phyloP scores from a whole-genome alignment of 64 coral and sea anemone genomes.

The Montipora efflorescens region DNA sequence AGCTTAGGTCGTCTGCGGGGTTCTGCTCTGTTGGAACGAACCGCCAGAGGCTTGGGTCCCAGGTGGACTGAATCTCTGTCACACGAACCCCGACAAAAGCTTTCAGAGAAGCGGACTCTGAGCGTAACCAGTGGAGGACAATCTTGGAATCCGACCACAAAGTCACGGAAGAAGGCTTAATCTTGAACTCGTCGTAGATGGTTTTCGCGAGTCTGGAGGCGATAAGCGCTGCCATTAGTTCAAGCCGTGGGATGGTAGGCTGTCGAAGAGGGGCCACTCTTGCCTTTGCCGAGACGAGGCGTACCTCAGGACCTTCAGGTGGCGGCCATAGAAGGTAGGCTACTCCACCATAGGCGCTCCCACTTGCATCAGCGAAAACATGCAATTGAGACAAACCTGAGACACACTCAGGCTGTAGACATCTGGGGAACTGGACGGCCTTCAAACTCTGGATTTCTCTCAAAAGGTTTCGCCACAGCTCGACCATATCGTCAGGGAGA shows the following conservation, averaged over 20 bases:
- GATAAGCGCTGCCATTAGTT: conserved; percentile 56
- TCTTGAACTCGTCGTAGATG: conserved; percentile 15
- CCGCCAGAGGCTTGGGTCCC: conserved; percentile 9
- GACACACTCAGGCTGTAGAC: conserved; percentile 17
- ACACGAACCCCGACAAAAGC: conserved; percentile 56
- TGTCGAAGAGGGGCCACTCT: conserved; percentile 61
- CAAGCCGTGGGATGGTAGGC: conserved; percentile 56
- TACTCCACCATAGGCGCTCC: neutral
- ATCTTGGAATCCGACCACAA: conserved; percentile 49
- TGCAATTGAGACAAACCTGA: neutral
- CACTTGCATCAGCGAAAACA: conserved; percentile 35
- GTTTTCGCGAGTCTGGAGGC: conserved; percentile 26
- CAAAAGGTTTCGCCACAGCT: conserved; percentile 17
- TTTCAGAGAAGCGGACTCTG: conserved; percentile 15
- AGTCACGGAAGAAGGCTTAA: neutral
- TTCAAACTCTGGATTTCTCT: conserved; percentile 40
- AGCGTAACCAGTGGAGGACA: conserved; percentile 8
- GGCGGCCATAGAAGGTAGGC: conserved; percentile 38
- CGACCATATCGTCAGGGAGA: conserved; percentile 37
- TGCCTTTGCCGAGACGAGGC: conserved; percentile 15
- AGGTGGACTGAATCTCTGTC: conserved; percentile 26
- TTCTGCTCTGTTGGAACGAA: conserved; percentile 25
- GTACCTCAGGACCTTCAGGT: neutral
- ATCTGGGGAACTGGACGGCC: conserved; percentile 14
- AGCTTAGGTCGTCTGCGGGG: conserved; percentile 38